phyloP scores from a whole-genome alignment of 2,113 vertebrate species.

The Hydrochoerus hydrochaeris region DNA sequence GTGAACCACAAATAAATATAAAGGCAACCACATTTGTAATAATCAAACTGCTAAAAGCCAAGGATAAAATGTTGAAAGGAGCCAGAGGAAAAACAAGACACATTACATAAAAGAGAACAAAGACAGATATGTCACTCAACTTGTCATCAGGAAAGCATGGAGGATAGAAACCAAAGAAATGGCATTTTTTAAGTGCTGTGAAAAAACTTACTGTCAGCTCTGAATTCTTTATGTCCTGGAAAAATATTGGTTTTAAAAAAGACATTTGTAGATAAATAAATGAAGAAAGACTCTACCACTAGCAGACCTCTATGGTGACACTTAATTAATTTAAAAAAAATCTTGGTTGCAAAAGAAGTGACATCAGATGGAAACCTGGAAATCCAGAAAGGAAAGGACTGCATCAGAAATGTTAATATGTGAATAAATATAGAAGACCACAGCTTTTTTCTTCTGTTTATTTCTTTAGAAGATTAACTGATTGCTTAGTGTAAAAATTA shows the following conservation, averaged over 20 bases:
- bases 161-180: background rate
- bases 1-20: conserved; percentile 4
- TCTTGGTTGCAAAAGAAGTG: background rate
- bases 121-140: background rate
- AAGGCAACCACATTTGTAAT: conserved; percentile 29
- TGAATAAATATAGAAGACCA: background rate
- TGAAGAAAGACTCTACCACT: background rate
- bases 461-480: conserved; percentile 1
- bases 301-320: background rate
- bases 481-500: background rate
- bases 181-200: background rate
- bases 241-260: background rate
- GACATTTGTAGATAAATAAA: conserved; percentile 30
- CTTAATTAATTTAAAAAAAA: background rate
- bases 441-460: background rate
- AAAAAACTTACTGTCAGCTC: conserved; percentile 34
- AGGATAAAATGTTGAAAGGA: conserved; percentile 34
- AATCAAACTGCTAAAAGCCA: conserved; percentile 38
- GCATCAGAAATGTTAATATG: background rate
- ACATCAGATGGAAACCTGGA: background rate
- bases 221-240: conserved; percentile 10
- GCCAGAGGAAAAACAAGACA: conserved; percentile 17
- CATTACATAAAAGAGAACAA: background rate
- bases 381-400: background rate
- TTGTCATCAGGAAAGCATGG: conserved; percentile 34